Evolutionary conservation across 2,888 invertebrate genomes (phyloP).

Genomic region (Syritta pipiens): DNA sequence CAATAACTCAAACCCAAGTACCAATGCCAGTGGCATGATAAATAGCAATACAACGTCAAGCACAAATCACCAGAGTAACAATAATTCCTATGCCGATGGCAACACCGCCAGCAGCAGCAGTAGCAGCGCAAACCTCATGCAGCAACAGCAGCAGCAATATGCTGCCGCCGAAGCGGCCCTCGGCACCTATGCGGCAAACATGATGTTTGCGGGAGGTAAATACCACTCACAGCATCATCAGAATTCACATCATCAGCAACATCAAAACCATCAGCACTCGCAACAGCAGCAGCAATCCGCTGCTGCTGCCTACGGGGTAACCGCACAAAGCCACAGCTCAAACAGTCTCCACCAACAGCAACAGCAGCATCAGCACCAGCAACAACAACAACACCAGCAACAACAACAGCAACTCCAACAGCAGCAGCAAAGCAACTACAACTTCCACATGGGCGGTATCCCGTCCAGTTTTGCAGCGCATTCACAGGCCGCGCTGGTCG

Average conservation of each 20-base stretch:
- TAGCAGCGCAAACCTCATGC: conserved; percentile 65
- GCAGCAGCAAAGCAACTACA: conserved; percentile 68
- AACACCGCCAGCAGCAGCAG: conserved; percentile 64
- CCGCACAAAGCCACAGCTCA: conserved; percentile 66
- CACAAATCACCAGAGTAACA: conserved; percentile 59
- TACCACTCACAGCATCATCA: conserved; percentile 62
- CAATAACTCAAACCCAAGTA: conserved; percentile 51
- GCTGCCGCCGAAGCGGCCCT: conserved; percentile 62
- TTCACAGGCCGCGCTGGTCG: conserved; percentile 64
- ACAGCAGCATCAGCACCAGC: conserved; percentile 56
- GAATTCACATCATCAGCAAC: conserved; percentile 51
- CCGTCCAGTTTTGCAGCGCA: conserved; percentile 57
- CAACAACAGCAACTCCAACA: conserved; percentile 51
- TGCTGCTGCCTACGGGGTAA: conserved; percentile 55
- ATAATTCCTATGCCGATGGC: conserved; percentile 64
- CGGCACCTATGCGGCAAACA: conserved; percentile 69
- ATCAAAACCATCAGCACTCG: conserved; percentile 37
- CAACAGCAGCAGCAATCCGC: conserved; percentile 68
- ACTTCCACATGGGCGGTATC: conserved; percentile 58
- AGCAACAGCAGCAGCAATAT: conserved; percentile 66
- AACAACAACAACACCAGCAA: conserved; percentile 52
- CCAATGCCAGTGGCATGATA: conserved; percentile 53
- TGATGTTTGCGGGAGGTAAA: conserved; percentile 68
- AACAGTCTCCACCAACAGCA: conserved; percentile 62
- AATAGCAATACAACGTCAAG: conserved; percentile 62